Percentiles rank a stretch among this genome's conserved stretches.
phyloP scores from a whole-genome alignment of 2,888 invertebrate genomes.

The Epinotia demarniana region DNA sequence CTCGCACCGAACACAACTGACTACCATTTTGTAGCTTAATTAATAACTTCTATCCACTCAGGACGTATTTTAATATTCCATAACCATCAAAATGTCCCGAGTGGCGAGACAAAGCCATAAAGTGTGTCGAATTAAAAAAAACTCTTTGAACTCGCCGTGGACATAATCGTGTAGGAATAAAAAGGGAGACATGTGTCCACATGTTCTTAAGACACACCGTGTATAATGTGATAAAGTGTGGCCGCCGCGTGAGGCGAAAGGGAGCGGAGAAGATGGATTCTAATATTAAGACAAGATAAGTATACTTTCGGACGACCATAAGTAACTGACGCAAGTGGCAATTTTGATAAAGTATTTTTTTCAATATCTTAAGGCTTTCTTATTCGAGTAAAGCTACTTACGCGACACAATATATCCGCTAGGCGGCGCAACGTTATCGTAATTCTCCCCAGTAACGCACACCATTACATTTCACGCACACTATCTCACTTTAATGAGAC shows the following conservation, averaged over 20 bases:
- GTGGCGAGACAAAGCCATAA: slow-evolving; percentile 69
- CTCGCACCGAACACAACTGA: slow-evolving; percentile 23
- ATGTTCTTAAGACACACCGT: slow-evolving; percentile 74
- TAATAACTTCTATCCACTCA: slow-evolving; percentile 55
- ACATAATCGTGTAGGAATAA: slow-evolving; percentile 75
- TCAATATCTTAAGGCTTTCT: too few relatives aligned
- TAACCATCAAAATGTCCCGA: slow-evolving; percentile 61
- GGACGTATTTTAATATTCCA: slow-evolving; percentile 57
- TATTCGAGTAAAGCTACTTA: too few relatives aligned
- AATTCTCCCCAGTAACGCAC: too few relatives aligned
- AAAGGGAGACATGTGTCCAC: slow-evolving; percentile 81
- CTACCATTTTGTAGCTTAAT: slow-evolving; percentile 56
- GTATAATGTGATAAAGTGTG: slow-evolving; percentile 76
- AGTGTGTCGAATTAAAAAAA: slow-evolving; percentile 81
- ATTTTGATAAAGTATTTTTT: too few relatives aligned
- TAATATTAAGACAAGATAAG: not conserved
- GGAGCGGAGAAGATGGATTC: slow-evolving; percentile 16
- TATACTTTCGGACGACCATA: too few relatives aligned
- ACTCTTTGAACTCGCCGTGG: slow-evolving; percentile 78
- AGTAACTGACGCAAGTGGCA: too few relatives aligned
- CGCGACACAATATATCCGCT: too few relatives aligned
- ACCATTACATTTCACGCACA: too few relatives aligned
- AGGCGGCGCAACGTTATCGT: too few relatives aligned
- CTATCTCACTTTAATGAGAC: too few relatives aligned
- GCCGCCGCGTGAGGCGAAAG: slow-evolving; percentile 49